Percentiles rank a stretch among this genome's conserved stretches.
phyloP scores from a whole-genome alignment of 2,797 vertebrate species.

The Staurois parvus region DNA sequence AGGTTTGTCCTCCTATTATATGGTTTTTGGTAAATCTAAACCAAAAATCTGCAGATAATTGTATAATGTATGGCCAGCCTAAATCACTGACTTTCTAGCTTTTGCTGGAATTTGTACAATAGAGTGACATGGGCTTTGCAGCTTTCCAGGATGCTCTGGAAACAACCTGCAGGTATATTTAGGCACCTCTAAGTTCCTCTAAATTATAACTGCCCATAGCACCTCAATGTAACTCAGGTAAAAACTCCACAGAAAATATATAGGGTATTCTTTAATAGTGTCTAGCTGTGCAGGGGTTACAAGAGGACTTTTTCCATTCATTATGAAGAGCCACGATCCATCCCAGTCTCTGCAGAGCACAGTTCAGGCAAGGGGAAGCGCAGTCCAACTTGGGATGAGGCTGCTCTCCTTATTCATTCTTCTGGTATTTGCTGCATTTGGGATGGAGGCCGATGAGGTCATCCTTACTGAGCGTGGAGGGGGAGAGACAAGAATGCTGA shows the following conservation, averaged over 20 bases:
- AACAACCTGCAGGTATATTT: background rate
- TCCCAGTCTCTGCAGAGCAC: slow-evolving; percentile 26
- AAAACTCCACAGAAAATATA: background rate
- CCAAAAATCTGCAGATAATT: too few species aligned
- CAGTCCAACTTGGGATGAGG: slow-evolving; percentile 47
- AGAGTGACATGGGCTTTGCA: too few species aligned
- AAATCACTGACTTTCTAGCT: too few species aligned
- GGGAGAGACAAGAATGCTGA: slow-evolving; percentile 23
- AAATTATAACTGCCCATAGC: background rate
- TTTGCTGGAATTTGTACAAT: too few species aligned
- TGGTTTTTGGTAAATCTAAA: too few species aligned
- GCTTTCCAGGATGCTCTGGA: background rate
- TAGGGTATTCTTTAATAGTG: background rate
- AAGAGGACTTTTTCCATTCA: background rate
- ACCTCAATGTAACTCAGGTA: too few species aligned
- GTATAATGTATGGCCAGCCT: too few species aligned
- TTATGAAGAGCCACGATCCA: background rate
- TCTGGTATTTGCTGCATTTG: slow-evolving; percentile 57
- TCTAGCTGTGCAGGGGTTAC: background rate
- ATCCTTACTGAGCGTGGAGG: slow-evolving; percentile 21
- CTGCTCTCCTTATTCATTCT: slow-evolving; percentile 47
- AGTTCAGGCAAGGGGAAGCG: slow-evolving; percentile 55
- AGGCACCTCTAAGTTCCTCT: background rate
- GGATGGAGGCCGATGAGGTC: slow-evolving; percentile 48
- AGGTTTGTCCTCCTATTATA: too few species aligned